These are phyloP conservation scores for Halisarca cf. caerulea DNA, from an alignment of 37 sponge, comb jelly and placozoan species.

Conservation along the genomic window DNA sequence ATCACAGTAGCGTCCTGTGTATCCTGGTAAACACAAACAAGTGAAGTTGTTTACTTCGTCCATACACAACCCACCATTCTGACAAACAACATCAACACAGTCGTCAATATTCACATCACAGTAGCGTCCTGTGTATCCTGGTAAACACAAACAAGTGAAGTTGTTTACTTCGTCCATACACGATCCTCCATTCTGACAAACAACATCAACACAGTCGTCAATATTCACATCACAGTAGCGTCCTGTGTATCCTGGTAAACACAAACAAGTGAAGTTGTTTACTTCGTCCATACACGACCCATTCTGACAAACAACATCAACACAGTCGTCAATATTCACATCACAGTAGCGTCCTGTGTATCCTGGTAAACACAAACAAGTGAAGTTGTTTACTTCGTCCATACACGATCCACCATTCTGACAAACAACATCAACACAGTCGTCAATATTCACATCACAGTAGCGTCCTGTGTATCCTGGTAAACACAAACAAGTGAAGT, in stretches of 20 bases:
- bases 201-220: slow-evolving; percentile 39
- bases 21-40: slow-evolving; percentile 56
- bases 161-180: neutral
- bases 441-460: slow-evolving; percentile 32
- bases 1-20: slow-evolving; percentile 47
- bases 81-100: slow-evolving; percentile 12
- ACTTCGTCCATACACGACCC: slow-evolving; percentile 50
- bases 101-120: slow-evolving; percentile 69
- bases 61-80: slow-evolving; percentile 21
- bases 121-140: slow-evolving; percentile 7
- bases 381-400: slow-evolving; percentile 11
- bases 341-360: slow-evolving; percentile 24
- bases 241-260: slow-evolving; percentile 53
- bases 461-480: slow-evolving; percentile 44
- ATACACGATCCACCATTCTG: slow-evolving; percentile 28
- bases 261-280: slow-evolving; percentile 47
- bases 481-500: slow-evolving; percentile 25
- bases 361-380: neutral
- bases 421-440: slow-evolving; percentile 26
- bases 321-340: neutral
- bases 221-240: slow-evolving; percentile 51
- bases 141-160: slow-evolving; percentile 9
- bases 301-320: slow-evolving; percentile 47
- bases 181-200: slow-evolving; percentile 52
- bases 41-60: slow-evolving; percentile 21